A percentile compares a stretch with the other conserved stretches of the same genome.
phyloP scores from a whole-genome alignment of 92 coral and sea anemone species.

The Blastomussa wellsi region DNA sequence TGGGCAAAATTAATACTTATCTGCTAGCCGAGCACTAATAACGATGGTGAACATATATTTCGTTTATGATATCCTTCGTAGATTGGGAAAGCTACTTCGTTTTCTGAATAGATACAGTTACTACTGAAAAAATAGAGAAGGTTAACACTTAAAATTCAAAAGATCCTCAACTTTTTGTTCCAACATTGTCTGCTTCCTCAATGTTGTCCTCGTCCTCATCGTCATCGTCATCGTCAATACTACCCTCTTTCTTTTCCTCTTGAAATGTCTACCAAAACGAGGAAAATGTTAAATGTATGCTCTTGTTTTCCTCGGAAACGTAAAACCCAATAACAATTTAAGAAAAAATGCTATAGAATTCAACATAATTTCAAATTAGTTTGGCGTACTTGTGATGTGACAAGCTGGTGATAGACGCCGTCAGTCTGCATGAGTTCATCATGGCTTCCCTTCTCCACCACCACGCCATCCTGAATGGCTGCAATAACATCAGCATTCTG shows the following conservation, averaged over 20 bases:
- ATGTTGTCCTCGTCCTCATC: constrained; percentile 39
- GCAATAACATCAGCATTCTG: constrained; percentile 89
- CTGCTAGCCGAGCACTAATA: neutral
- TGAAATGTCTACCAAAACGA: constrained; percentile 68
- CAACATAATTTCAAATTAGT: neutral
- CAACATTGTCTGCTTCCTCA: constrained; percentile 1
- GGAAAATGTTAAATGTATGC: neutral
- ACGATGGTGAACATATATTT: too few relatives aligned
- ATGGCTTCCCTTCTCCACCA: constrained; percentile 86
- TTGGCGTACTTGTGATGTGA: constrained; percentile 72
- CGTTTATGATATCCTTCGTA: neutral
- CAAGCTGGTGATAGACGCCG: constrained; percentile 86
- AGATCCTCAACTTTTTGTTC: constrained; percentile 34
- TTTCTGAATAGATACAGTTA: neutral
- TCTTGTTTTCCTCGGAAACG: neutral
- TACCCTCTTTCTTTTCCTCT: constrained; percentile 49
- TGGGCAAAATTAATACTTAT: too few relatives aligned
- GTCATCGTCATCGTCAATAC: constrained; percentile 49
- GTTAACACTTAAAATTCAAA: neutral
- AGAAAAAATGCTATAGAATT: neutral
- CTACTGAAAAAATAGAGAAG: neutral
- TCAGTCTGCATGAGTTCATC: constrained; percentile 83
- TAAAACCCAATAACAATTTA: neutral
- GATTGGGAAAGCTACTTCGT: neutral
- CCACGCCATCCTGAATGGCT: constrained; percentile 82